Evolutionary conservation across 1,140 invertebrate genomes (phyloP).

Genomic region (Hylyphantes graminicola): DNA sequence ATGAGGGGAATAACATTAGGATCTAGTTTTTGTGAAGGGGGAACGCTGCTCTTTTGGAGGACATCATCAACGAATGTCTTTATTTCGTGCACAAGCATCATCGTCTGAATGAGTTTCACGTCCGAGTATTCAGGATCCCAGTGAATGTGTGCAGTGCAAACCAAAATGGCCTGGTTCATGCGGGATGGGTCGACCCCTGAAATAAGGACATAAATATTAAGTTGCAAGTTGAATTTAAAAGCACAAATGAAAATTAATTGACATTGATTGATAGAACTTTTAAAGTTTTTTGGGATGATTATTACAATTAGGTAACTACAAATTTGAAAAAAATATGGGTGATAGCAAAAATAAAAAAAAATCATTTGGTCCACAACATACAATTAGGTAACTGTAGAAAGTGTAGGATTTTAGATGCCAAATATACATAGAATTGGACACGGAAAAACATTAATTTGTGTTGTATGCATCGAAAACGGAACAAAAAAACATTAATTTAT

Average conservation of each 20-base stretch:
- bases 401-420: too few species aligned
- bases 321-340: too few species aligned
- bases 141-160: slow-evolving; percentile 98
- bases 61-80: slow-evolving; percentile 80
- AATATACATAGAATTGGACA: too few species aligned
- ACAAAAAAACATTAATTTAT: too few species aligned
- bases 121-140: slow-evolving; percentile 99
- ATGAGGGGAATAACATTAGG: slow-evolving; percentile 90
- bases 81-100: slow-evolving; percentile 97
- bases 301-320: background rate
- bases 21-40: slow-evolving; percentile 74
- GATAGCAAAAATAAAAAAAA: too few species aligned
- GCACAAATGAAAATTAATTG: background rate
- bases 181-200: slow-evolving; percentile 16
- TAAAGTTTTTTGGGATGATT: background rate
- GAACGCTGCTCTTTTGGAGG: slow-evolving; percentile 46
- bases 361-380: too few species aligned
- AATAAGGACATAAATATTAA: background rate
- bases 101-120: slow-evolving; percentile 99
- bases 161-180: slow-evolving; percentile 83
- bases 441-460: too few species aligned
- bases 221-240: background rate
- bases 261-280: background rate
- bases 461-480: too few species aligned
- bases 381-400: too few species aligned